A percentile compares a stretch with the other conserved stretches of the same genome.
phyloP scores from a whole-genome alignment of 2,888 invertebrate species.

The Protonemura montana region DNA sequence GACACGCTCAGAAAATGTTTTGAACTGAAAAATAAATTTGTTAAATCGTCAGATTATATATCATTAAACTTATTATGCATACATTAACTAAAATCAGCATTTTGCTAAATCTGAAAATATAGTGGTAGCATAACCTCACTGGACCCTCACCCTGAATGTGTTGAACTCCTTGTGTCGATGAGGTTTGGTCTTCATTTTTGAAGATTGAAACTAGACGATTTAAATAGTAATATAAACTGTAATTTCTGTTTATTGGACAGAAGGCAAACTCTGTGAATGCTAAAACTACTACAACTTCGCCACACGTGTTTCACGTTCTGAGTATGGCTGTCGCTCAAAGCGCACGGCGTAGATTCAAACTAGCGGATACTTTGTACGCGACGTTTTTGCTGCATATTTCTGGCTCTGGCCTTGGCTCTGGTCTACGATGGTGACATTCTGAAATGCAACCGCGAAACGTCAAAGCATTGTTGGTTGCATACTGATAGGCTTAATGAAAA shows the following conservation, averaged over 20 bases:
- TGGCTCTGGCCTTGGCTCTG: too few relatives aligned
- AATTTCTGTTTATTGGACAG: background rate
- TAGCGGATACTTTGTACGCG: too few relatives aligned
- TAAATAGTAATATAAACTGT: background rate
- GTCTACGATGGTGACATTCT: too few relatives aligned
- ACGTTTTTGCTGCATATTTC: too few relatives aligned
- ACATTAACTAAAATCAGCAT: constrained; percentile 36
- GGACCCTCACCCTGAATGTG: constrained; percentile 74
- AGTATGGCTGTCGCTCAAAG: too few relatives aligned
- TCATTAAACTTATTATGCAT: too few relatives aligned
- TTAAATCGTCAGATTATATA: too few relatives aligned
- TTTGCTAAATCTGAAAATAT: background rate
- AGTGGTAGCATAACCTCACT: background rate
- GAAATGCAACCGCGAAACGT: too few relatives aligned
- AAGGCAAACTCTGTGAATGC: background rate
- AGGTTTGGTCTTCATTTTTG: constrained; percentile 75
- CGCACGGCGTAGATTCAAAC: too few relatives aligned
- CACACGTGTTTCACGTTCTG: background rate
- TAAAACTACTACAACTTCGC: background rate
- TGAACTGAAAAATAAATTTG: constrained; percentile 83
- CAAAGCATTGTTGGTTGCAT: too few relatives aligned
- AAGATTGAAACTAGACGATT: constrained; percentile 47
- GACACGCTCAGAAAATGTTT: constrained; percentile 87
- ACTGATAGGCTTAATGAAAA: too few relatives aligned
- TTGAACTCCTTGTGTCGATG: constrained; percentile 77